phyloP scores from a whole-genome alignment of 2,113 vertebrate genomes.

The Ia io region DNA sequence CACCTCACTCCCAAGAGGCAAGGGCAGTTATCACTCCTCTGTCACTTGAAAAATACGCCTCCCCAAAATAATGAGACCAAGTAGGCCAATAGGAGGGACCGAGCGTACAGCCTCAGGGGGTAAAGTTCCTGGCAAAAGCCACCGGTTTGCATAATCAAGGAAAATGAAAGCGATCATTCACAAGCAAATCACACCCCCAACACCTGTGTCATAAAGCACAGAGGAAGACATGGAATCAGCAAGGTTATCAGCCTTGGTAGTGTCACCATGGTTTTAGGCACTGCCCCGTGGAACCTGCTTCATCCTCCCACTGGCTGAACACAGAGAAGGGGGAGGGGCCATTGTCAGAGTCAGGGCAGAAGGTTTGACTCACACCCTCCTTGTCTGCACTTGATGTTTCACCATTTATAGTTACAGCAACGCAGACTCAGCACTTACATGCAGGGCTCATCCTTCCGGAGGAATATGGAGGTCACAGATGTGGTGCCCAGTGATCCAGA shows the following conservation, averaged over 20 bases:
- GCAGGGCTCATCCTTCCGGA: neutral
- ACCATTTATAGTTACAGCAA: neutral
- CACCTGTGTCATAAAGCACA: neutral
- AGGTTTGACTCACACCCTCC: neutral
- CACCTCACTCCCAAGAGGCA: neutral
- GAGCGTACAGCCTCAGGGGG: neutral
- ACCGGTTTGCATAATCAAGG: constrained; percentile 52
- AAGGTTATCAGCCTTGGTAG: neutral
- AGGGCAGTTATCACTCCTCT: neutral
- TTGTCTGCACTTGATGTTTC: neutral
- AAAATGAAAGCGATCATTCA: neutral
- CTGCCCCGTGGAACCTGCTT: neutral
- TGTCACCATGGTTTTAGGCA: neutral
- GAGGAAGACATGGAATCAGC: neutral
- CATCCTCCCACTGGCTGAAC: neutral
- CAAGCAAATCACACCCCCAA: neutral
- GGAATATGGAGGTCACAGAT: neutral
- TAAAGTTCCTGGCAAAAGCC: constrained; percentile 56
- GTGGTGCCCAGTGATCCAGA: neutral
- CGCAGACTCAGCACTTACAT: neutral
- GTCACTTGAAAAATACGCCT: constrained; percentile 35
- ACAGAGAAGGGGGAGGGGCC: neutral
- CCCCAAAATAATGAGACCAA: constrained; percentile 25
- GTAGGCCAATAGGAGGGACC: constrained; percentile 19
- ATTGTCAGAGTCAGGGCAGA: fast-evolving